Conservation (phyloP, 2,113 vertebrate genomes). For the Calidris pygmaea region DNA sequence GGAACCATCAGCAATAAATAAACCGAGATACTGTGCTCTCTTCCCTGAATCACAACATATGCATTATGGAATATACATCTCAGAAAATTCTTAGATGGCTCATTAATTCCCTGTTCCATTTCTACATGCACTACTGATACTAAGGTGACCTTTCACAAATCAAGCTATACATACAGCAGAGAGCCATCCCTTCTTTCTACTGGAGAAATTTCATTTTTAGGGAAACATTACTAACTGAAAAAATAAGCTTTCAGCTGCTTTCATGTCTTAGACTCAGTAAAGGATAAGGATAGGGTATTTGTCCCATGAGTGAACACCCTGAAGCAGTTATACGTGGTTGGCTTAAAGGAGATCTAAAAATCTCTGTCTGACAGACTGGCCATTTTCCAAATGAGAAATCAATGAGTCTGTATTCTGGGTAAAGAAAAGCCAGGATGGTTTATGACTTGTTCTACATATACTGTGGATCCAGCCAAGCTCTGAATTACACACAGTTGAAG, state of each 20-base stretch:
- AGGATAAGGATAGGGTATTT: not conserved
- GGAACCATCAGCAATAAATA: slow-evolving; percentile 18
- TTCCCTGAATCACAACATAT: slow-evolving; percentile 24
- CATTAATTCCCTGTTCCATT: slow-evolving; percentile 61
- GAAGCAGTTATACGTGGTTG: not conserved
- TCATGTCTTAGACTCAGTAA: slow-evolving; percentile 14
- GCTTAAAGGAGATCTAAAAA: not conserved
- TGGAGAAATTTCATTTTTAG: slow-evolving; percentile 33
- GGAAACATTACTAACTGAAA: slow-evolving; percentile 21
- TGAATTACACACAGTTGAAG: slow-evolving; percentile 16
- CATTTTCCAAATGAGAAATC: slow-evolving; percentile 40
- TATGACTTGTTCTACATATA: slow-evolving; percentile 22
- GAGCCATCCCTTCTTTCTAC: not conserved
- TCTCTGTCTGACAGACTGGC: not conserved
- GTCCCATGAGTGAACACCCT: slow-evolving; percentile 20
- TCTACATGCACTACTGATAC: slow-evolving; percentile 35
- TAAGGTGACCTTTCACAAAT: slow-evolving; percentile 57
- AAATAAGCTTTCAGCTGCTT: slow-evolving; percentile 20
- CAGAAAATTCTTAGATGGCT: slow-evolving; percentile 36
- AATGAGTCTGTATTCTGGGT: slow-evolving; percentile 37
- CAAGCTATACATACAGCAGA: not conserved
- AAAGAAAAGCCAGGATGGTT: slow-evolving; percentile 35
- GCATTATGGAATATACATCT: slow-evolving; percentile 37
- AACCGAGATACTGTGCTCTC: not conserved
- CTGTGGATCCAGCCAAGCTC: not conserved